phyloP scores from a whole-genome alignment of 2,797 vertebrate genomes.

The Arnoldichthys spilopterus region DNA sequence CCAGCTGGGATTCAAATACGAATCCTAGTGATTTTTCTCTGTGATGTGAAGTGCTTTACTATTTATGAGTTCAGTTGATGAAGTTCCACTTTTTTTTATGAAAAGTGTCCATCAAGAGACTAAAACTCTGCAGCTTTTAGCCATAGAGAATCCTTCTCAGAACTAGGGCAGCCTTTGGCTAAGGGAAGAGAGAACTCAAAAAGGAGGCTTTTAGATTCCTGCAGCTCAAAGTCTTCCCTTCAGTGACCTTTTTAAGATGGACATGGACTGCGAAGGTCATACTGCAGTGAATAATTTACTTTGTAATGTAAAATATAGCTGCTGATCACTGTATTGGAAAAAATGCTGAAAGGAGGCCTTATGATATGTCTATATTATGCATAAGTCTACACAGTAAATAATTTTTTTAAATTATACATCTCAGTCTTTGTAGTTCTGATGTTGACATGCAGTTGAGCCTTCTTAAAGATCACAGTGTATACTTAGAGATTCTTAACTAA shows the following conservation, averaged over 20 bases:
- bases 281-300: neutral
- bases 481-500: too few relatives aligned
- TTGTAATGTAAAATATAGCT: neutral
- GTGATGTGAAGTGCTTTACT: conserved; percentile 2
- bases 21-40: conserved; percentile 4
- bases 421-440: too few relatives aligned
- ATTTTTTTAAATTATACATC: too few relatives aligned
- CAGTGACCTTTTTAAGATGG: conserved; percentile 5
- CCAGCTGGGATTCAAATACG: neutral
- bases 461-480: too few relatives aligned
- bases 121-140: conserved; percentile 13
- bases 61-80: conserved; percentile 17
- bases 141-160: neutral
- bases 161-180: conserved; percentile 8
- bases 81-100: neutral
- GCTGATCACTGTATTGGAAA: neutral
- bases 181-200: neutral
- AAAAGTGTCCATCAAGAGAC: conserved; percentile 10
- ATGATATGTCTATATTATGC: too few relatives aligned
- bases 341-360: neutral
- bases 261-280: neutral
- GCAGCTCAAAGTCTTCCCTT: neutral
- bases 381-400: neutral
- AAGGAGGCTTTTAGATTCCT: neutral
- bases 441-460: too few relatives aligned